Base-by-base conservation (phyloP, 2,888 invertebrate genomes). In the Chouioia cunea region DNA sequence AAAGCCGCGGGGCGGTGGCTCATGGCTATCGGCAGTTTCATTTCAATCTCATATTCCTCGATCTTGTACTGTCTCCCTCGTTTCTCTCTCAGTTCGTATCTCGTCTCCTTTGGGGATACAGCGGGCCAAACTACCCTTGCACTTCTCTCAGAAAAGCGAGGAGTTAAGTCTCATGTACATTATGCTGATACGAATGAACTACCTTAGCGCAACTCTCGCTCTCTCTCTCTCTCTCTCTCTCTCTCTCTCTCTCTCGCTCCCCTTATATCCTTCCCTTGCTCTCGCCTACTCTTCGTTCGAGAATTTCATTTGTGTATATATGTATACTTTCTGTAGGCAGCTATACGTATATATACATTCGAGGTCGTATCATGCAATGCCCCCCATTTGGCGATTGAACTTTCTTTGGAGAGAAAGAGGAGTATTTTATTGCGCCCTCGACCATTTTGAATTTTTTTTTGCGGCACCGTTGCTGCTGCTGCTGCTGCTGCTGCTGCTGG, bases 151-250 rank as follows among this genome's bases (percentile, higher is more conserved):
- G 77, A 76, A 78, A 80, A 77, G 78, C 77, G 76, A 75, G 76
- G 79, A 80, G 78, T 78, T 70, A 70, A 75, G 78, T 80, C 78
- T 78, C 80, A 63, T 73, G 60, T 79, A 81, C 80, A 81, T 81
- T 81, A 80, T 80, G 80, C 81, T 80, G 81, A 80, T 81, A 80
- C 81, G 79, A 77, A 79, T 78, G 78, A 78, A 77, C 77, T 77
- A 77, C 71, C 78, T 78, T 67, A 75, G 71, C 73, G 60, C 50
- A 48, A 65, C 60, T 60, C 60, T 60, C 57, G 48, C 63, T 46
- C 58, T 63, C 27, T 65, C 57, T 46, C 69, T 70, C 74, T 68
- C 69, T 65, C 62, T 65, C 73, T 72, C 71, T 62, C 54, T 65
- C 66, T 71, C 54, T 63, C 53, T 62, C 60, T 60, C 57, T 54